phyloP scores from a whole-genome alignment of 2,888 invertebrate species.

The Epistrophella euchroma region DNA sequence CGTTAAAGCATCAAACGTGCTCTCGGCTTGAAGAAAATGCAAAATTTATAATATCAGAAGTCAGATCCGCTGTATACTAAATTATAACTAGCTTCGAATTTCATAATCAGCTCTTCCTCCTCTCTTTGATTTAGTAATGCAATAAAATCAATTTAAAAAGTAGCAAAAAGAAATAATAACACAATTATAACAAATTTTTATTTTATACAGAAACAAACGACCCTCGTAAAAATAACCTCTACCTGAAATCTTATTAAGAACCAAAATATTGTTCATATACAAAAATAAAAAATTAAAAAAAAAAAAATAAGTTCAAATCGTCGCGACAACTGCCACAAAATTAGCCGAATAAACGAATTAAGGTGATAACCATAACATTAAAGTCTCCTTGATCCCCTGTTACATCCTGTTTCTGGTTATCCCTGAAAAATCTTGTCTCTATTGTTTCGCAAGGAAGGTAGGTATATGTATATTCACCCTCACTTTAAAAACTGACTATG shows the following conservation, averaged over 20 bases:
- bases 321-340: slow-evolving; percentile 75
- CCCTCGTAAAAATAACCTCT: slow-evolving; percentile 45
- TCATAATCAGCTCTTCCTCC: background rate
- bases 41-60: background rate
- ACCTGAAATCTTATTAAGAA: slow-evolving; percentile 22
- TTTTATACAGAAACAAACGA: slow-evolving; percentile 13
- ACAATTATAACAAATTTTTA: slow-evolving; percentile 44
- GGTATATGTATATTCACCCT: background rate
- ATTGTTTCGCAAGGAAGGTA: background rate
- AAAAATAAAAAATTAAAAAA: slow-evolving; percentile 23
- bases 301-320: slow-evolving; percentile 59
- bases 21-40: background rate
- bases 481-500: background rate
- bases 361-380: slow-evolving; percentile 76
- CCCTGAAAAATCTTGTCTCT: slow-evolving; percentile 50
- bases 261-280: slow-evolving; percentile 56
- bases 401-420: slow-evolving; percentile 64
- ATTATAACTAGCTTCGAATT: background rate
- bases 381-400: slow-evolving; percentile 66
- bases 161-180: slow-evolving; percentile 50
- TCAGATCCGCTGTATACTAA: background rate
- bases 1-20: too few species aligned
- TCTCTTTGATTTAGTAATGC: background rate
- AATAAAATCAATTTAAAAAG: slow-evolving; percentile 22
- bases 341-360: slow-evolving; percentile 76